Evolutionary conservation across 2,797 vertebrate genomes (phyloP).

Genomic region (Scarus forsteni): DNA sequence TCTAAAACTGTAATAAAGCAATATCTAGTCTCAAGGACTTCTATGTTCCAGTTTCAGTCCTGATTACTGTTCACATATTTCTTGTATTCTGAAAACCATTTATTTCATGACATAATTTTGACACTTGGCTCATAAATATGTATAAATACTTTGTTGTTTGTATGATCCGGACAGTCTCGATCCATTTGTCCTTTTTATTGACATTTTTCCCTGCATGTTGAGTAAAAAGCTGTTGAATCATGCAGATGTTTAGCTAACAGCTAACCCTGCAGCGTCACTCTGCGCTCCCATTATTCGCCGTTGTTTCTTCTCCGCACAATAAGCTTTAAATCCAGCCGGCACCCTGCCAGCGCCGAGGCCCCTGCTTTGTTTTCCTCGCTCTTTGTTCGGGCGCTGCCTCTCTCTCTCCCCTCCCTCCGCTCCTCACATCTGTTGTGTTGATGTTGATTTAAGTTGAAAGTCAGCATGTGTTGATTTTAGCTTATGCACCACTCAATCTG

Average conservation of each 20-base stretch:
- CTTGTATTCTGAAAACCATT: too few relatives aligned
- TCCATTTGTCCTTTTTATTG: too few relatives aligned
- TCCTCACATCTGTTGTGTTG: slow-evolving; percentile 5
- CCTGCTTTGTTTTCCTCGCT: slow-evolving; percentile 33
- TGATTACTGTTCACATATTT: too few relatives aligned
- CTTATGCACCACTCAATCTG: slow-evolving; percentile 22
- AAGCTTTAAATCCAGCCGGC: slow-evolving; percentile 37
- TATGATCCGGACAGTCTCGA: too few relatives aligned
- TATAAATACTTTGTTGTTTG: too few relatives aligned
- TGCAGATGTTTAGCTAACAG: slow-evolving; percentile 17
- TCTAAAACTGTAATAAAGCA: too few relatives aligned
- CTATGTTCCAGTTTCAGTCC: too few relatives aligned
- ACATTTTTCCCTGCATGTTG: too few relatives aligned
- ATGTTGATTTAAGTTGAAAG: slow-evolving; percentile 48
- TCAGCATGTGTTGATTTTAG: slow-evolving; percentile 34
- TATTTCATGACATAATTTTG: too few relatives aligned
- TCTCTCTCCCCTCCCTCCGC: neutral
- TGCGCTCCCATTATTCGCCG: slow-evolving; percentile 13
- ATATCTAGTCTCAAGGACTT: too few relatives aligned
- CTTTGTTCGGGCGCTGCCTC: slow-evolving; percentile 27
- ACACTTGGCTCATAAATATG: too few relatives aligned
- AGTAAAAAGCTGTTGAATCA: too few relatives aligned
- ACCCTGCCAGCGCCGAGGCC: slow-evolving; percentile 25
- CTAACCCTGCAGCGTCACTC: slow-evolving; percentile 26
- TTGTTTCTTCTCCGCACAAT: slow-evolving; percentile 16